phyloP scores from a whole-genome alignment of 2,113 vertebrate genomes.

The Peromyscus leucopus region DNA sequence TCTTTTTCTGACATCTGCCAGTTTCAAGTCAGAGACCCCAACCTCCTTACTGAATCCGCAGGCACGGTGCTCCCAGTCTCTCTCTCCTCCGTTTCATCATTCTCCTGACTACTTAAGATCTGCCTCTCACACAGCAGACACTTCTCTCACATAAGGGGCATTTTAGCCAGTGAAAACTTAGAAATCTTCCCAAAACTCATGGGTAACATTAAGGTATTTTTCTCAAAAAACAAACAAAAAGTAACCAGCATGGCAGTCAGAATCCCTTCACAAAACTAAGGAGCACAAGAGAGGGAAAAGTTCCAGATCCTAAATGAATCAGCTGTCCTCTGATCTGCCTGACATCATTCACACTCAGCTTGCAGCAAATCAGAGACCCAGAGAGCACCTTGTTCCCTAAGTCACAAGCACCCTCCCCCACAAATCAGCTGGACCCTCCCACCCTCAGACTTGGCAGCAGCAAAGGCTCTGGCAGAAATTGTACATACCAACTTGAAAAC shows the following conservation, averaged over 20 bases:
- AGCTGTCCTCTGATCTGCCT: conserved; percentile 72
- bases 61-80: conserved; percentile 91
- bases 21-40: conserved; percentile 71
- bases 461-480: conserved; percentile 81
- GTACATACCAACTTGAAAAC: conserved; percentile 82
- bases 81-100: conserved; percentile 96
- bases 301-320: conserved; percentile 73
- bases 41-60: conserved; percentile 96
- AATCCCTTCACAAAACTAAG: conserved; percentile 45
- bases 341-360: conserved; percentile 80
- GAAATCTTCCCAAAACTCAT: conserved; percentile 64
- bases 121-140: conserved; percentile 73
- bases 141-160: conserved; percentile 70
- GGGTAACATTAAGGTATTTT: conserved; percentile 62
- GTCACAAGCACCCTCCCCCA: conserved; percentile 72
- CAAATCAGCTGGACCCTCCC: conserved; percentile 60
- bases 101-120: conserved; percentile 80
- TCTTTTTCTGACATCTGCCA: conserved; percentile 56
- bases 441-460: conserved; percentile 69
- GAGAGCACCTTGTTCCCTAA: conserved; percentile 76
- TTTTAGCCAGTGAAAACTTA: conserved; percentile 68
- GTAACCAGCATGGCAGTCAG: conserved; percentile 42
- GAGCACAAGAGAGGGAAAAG: conserved; percentile 21
- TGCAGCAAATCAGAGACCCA: conserved; percentile 69
- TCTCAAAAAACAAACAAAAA: conserved; percentile 54